Conservation (phyloP, 2,113 vertebrate genomes). For the Tachysurus vachellii region DNA sequence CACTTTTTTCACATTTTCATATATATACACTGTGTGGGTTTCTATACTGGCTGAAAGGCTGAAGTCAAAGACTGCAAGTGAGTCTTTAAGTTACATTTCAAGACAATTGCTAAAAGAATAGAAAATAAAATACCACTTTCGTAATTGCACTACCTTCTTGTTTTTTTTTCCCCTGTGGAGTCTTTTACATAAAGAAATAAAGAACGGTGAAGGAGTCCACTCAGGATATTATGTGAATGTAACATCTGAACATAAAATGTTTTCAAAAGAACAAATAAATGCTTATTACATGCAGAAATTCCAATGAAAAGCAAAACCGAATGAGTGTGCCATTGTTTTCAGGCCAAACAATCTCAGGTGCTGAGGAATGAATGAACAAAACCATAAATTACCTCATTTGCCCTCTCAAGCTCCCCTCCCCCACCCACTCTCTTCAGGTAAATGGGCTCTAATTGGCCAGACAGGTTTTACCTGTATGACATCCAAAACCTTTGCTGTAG, state of each 20-base stretch:
- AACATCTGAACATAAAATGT: background rate
- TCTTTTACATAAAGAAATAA: background rate
- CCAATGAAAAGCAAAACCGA: constrained; percentile 36
- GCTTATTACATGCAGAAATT: background rate
- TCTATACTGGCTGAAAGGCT: background rate
- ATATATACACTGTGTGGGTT: background rate
- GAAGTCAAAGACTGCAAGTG: background rate
- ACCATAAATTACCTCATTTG: constrained; percentile 62
- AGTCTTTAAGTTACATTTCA: background rate
- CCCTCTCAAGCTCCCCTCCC: constrained; percentile 33
- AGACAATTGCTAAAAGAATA: background rate
- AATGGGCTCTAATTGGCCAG: constrained; percentile 66
- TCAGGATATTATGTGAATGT: background rate
- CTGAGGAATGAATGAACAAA: constrained; percentile 60
- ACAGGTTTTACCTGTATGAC: constrained; percentile 71
- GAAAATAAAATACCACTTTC: background rate
- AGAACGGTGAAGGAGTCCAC: background rate
- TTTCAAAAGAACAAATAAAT: background rate
- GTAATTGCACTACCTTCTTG: background rate
- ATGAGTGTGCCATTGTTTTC: constrained; percentile 61
- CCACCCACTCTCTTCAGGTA: constrained; percentile 65
- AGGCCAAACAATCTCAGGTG: constrained; percentile 61
- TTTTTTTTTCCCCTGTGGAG: background rate
- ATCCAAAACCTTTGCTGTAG: constrained; percentile 65
- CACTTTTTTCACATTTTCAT: background rate